Base-by-base conservation (phyloP, 1,140 invertebrate species). In the Lanistes nyassanus region DNA sequence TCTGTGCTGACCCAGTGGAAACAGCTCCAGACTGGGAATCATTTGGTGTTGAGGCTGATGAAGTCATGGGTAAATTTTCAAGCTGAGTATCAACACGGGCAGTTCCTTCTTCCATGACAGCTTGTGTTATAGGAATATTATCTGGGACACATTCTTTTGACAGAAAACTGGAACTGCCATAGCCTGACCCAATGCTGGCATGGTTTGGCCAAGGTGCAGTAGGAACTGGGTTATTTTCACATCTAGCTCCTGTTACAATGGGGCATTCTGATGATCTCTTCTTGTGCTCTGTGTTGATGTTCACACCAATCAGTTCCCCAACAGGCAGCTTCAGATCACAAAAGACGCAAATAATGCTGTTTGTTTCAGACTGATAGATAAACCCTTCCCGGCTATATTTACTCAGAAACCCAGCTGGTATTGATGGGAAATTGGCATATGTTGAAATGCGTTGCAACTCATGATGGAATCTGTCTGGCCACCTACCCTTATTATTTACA, bases 181-280 rank as follows among this genome's bases (percentile, higher is more conserved):
- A 19, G 19, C 36, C 42, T 34, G 3, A 39, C 5, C n/a, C 34
- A 26, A 11, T 37, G n/a, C 13, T 34, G 19, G 39, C n/a, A 36
- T 29, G 3, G 16, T n/a, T 19, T 23, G 31, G 13, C 23, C 4
- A 42, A 34, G 29, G n/a, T 0, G 36, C 13, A 29, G 21, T 55
- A 36, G 68, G 68, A 34, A 60, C 42, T 60, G 70, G 55, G 19
- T 42, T 56, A 62, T 72, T 72, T n/a, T n/a, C n/a, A 62, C 53
- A 42, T 34, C n/a, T 3, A 19, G 19, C 36, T 23, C 69, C 56
- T 42, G 23, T 53, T 21, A 60, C 39, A 16, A 60, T 31, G 16
- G 70, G 70, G 47, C 70, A 72, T 5, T 1, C 5, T 21, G 70
- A 55, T 0, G 70, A 72, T n/a, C 21, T 62, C 3, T 29, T 23